phyloP scores from a whole-genome alignment of 2,113 vertebrate species.

The Paracanthobrama guichenoti region DNA sequence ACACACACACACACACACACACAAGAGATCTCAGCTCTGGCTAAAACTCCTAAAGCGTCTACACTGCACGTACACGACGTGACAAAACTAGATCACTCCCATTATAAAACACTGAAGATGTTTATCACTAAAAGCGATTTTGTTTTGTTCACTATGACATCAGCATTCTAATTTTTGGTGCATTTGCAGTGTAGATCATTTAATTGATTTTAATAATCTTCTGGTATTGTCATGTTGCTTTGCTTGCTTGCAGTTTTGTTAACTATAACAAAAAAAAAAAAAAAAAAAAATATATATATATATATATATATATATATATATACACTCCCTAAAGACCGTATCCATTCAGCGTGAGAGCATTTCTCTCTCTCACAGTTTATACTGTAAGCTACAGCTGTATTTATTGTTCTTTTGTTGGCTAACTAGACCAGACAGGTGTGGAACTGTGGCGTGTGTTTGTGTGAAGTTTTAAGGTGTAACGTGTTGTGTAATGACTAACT shows the following conservation, averaged over 20 bases:
- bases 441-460: not conserved
- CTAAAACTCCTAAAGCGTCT: conserved; percentile 31
- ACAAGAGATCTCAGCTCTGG: conserved; percentile 15
- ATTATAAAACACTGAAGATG: not conserved
- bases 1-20: conserved; percentile 36
- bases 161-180: not conserved
- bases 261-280: too few species aligned
- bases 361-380: conserved; percentile 12
- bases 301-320: too few species aligned
- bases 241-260: not conserved
- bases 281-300: too few species aligned
- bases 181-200: not conserved
- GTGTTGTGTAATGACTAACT: not conserved
- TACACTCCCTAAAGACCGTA: conserved; percentile 15
- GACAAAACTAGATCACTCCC: conserved; percentile 14
- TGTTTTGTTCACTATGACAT: not conserved
- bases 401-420: not conserved
- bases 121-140: not conserved
- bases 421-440: conserved; percentile 20
- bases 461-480: not conserved
- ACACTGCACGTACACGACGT: not conserved
- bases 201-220: not conserved
- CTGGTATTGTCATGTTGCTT: not conserved
- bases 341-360: conserved; percentile 24
- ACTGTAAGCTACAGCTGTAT: conserved; percentile 1